Evolutionary conservation across 2,797 vertebrate genomes (phyloP).

Genomic region (Falco novaeseelandiae): DNA sequence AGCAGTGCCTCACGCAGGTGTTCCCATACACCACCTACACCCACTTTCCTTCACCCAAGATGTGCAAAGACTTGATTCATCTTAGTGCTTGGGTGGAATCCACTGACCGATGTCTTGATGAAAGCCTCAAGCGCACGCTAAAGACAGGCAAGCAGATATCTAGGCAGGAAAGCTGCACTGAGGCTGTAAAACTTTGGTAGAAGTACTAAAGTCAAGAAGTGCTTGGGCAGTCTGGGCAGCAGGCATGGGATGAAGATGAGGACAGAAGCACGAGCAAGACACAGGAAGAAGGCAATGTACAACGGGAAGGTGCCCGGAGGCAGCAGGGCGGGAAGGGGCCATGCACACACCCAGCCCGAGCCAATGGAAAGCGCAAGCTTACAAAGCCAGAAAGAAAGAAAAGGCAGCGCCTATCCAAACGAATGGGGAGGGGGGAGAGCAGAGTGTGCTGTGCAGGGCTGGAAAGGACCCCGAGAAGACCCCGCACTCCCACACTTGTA

Average conservation of each 20-base stretch:
- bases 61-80: not conserved
- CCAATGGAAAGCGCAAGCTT: not conserved
- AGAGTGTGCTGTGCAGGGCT: rapidly evolving
- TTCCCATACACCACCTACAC: not conserved
- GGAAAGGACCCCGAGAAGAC: not conserved
- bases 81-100: not conserved
- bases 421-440: not conserved
- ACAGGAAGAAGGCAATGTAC: not conserved
- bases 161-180: not conserved
- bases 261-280: not conserved
- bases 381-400: not conserved
- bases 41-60: not conserved
- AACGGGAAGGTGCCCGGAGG: not conserved
- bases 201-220: not conserved
- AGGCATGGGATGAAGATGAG: rapidly evolving
- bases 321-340: not conserved
- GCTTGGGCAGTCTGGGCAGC: not conserved
- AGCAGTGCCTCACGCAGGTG: not conserved
- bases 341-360: not conserved
- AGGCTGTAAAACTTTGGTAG: not conserved
- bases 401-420: not conserved
- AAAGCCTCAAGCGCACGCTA: not conserved
- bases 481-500: rapidly evolving
- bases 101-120: not conserved
- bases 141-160: not conserved